Percentiles rank a stretch among this genome's conserved stretches.
Evolutionary conservation across 2,888 invertebrate genomes (phyloP).

Genomic region (Cephus spinipes): DNA sequence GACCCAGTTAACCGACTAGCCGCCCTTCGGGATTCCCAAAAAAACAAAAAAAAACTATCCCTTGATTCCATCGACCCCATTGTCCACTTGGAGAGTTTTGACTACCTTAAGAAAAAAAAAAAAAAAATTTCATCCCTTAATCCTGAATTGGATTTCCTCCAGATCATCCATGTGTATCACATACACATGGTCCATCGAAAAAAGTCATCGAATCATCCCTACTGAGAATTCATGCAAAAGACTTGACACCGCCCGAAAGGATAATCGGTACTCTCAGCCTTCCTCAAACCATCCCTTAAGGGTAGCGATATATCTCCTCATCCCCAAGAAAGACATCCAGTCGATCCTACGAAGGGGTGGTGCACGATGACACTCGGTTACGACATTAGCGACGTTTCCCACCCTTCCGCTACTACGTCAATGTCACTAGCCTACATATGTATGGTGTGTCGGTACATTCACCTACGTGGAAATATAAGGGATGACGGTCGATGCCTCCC

Average conservation of each 20-base stretch:
- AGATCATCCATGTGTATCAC: too few species aligned
- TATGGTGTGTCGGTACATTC: neutral
- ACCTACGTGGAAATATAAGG: neutral
- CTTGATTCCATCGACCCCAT: too few species aligned
- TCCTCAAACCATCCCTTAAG: neutral
- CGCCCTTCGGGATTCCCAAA: slow-evolving; percentile 47
- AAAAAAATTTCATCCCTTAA: too few species aligned
- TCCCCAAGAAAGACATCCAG: neutral
- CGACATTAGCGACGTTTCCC: slow-evolving; percentile 56
- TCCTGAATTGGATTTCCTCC: too few species aligned
- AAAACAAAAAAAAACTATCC: neutral
- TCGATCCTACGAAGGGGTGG: slow-evolving; percentile 41
- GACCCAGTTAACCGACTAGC: slow-evolving; percentile 58
- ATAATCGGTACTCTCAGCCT: neutral
- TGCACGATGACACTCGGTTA: slow-evolving; percentile 55
- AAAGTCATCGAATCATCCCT: neutral
- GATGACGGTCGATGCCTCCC: neutral
- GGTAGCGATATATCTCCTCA: neutral
- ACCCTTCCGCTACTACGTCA: slow-evolving; percentile 53
- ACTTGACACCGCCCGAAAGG: neutral
- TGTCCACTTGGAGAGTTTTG: too few species aligned
- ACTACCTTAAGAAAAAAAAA: too few species aligned
- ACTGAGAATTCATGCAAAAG: neutral
- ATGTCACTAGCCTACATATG: slow-evolving; percentile 37
- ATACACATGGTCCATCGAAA: neutral